Conservation (phyloP, 2,797 vertebrate genomes). For the Bovichtus diacanthus region DNA sequence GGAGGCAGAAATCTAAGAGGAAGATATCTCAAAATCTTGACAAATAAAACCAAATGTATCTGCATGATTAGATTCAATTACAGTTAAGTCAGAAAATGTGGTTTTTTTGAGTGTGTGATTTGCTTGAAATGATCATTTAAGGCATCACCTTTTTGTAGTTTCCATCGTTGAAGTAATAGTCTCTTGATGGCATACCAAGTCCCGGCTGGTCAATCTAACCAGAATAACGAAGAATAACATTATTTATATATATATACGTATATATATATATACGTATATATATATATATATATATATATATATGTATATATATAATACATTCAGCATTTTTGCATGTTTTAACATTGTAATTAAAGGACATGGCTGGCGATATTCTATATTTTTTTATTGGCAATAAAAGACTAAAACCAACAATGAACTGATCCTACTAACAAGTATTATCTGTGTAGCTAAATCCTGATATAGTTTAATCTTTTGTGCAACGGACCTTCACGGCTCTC, state of each 20-base stretch:
- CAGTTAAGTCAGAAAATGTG: not conserved
- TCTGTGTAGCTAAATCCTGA: not conserved
- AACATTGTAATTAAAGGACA: not conserved
- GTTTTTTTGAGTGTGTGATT: not conserved
- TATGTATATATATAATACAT: no score
- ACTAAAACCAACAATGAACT: not conserved
- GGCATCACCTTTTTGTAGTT: slow-evolving; percentile 88
- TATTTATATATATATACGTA: no score
- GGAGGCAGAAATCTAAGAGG: not conserved
- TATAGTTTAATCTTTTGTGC: not conserved
- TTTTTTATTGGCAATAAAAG: not conserved
- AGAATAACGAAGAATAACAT: slow-evolving; percentile 22
- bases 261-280: no score
- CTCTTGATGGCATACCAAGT: slow-evolving; percentile 95
- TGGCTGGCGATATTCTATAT: not conserved
- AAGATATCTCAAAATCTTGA: not conserved
- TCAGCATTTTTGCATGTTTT: not conserved
- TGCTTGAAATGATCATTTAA: not conserved
- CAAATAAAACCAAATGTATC: not conserved
- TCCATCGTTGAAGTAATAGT: slow-evolving; percentile 93
- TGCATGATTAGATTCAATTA: not conserved
- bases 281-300: no score
- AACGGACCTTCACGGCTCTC: not conserved
- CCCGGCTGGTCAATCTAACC: slow-evolving; percentile 94
- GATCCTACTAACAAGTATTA: not conserved